Percentiles rank a stretch among this genome's conserved stretches.
Conservation (phyloP, 2,797 vertebrate genomes). For the Halcyon chelicuti region DNA sequence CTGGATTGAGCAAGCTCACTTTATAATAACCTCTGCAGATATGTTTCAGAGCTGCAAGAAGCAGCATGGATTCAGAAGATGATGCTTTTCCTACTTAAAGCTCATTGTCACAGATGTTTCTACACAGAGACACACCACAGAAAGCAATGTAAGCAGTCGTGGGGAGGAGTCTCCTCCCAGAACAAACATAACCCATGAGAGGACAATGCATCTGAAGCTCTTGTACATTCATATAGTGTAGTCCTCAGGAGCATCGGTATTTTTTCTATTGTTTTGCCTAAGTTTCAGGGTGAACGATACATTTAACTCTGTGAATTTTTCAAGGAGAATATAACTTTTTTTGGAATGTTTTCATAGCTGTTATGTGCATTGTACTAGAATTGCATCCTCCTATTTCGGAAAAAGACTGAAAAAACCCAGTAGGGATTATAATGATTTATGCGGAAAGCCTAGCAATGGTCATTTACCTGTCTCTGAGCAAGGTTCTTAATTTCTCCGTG, state of each 20-base stretch:
- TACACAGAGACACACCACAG: background rate
- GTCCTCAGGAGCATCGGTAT: background rate
- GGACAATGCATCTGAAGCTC: background rate
- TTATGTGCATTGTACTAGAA: background rate
- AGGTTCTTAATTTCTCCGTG: background rate
- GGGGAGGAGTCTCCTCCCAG: background rate
- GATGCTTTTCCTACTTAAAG: background rate
- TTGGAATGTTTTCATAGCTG: background rate
- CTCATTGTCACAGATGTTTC: background rate
- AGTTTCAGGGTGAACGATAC: background rate
- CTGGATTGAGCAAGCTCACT: background rate
- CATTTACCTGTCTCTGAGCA: background rate
- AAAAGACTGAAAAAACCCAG: background rate
- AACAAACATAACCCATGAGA: background rate
- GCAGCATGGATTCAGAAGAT: background rate
- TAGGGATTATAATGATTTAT: background rate
- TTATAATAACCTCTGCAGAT: background rate
- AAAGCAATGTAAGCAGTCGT: background rate
- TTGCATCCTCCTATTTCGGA: background rate
- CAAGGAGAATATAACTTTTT: background rate
- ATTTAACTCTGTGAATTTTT: background rate
- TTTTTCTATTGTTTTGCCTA: background rate
- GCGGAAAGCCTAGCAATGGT: background rate
- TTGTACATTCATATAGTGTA: background rate
- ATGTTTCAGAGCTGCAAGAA: background rate